Base-by-base conservation (phyloP, 2,888 invertebrate genomes). In the Stramonita haemastoma region DNA sequence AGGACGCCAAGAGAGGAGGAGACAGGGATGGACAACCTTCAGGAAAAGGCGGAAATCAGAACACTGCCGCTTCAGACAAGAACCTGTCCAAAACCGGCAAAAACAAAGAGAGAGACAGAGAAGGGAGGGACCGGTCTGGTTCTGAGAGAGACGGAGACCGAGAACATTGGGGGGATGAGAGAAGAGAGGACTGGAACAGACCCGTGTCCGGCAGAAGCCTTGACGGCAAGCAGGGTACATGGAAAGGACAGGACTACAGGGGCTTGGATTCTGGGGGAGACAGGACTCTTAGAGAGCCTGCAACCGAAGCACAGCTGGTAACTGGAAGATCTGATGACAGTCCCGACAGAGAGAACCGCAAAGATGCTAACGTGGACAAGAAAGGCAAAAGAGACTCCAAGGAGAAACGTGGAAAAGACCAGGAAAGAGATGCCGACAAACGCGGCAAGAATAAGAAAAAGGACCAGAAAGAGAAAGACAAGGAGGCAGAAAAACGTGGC, bases 101-200 rank as follows among this genome's bases (percentile, higher is more conserved):
- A 11, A 13, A 77, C 8, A 29, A 77, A 29, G 13, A 11, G 13
- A 89, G 90, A 26, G 88, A 87, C n/a, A 70, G 46, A 66, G 66
- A 77, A 11, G 22, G 19, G 22, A 73, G 46, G 60, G 60, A 26
- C 22, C 26, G 60, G 1, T 70, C 22, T 29, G 46, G 17, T 4
- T 17, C 46, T 0, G 70, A 32, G 36, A 73, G 70, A 36, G 86
- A 73, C 26, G 73, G 26, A 13, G n/a, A 46, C 86, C 29, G 60
- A 73, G 73, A 73, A 0, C 36, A 19, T 4, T 57, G 26, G 73
- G 22, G 46, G 6, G n/a, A 4, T 34, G 81, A 26, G 5, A 81
- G 36, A 34, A 19, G 26, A 36, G 81, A 36, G 19, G 22, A 81
- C 36, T 4, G 34, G 36, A 19, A 81, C 32, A 77, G 77, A 32